Evolutionary conservation across 2,888 invertebrate genomes (phyloP), one percentile per base, ranked within the genome.

Genomic region (Morpho achilles): DNA sequence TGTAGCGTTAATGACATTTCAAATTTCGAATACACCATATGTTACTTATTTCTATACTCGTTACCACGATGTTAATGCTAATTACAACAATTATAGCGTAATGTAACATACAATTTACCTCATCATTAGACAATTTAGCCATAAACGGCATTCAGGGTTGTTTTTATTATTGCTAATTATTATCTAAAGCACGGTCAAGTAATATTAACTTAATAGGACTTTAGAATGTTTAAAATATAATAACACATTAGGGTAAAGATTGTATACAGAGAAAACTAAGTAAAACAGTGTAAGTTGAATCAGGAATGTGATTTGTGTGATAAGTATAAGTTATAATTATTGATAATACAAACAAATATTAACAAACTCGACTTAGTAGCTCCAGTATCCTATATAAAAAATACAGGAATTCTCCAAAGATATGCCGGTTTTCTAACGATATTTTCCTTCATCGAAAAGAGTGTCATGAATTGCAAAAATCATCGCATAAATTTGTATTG

Each of bases 181-280:
- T 50, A 58, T 58, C 64, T 63, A 61, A 59, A 64, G 66, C 66
- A 66, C 66, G 61, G 55, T 55, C 16, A 63, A 58, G 54, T 60
- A 23, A 60, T 52, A 61, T 56, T 50, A 67, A 64, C 60, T 48
- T 63, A 66, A 63, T 47, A 56, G 57, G 62, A 59, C 61, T 48
- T n/a, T 62, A 51, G 50, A 63, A 53, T 44, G 59, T 40, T 53
- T 55, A 50, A 55, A 46, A 56, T 48, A 59, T 51, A 53, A n/a
- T 46, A 53, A 46, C 39, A 53, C 32, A 53, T 32, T 48, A 9
- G 22, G 50, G 8, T 39, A 45, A 7, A 32, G 9, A 7, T 45
- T 0, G 10, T 22, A 9, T 32, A 54, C 22, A 53, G 9, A 41
- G 5, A 53, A 53, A 44, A 45, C 10, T 52, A 39, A 52, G 45